Evolutionary conservation across 2,113 vertebrate genomes (phyloP).

Genomic region (Mustelus asterias): DNA sequence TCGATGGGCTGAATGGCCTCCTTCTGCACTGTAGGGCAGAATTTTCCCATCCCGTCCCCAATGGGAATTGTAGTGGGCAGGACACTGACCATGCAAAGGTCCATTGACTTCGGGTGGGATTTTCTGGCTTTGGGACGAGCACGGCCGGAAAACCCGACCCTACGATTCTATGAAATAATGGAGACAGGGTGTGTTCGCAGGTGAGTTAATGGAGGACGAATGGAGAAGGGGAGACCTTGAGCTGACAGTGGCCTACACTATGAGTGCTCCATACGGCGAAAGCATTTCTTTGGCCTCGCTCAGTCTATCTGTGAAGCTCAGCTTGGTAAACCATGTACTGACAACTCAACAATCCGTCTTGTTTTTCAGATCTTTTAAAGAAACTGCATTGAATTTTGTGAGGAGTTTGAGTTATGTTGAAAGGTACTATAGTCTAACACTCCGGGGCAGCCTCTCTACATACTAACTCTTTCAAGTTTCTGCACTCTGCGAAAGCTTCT

Average conservation of each 20-base stretch:
- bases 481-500: neutral
- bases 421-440: neutral
- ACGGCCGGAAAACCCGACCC: too few species aligned
- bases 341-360: slow-evolving; percentile 20
- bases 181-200: neutral
- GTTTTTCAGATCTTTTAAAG: slow-evolving; percentile 37
- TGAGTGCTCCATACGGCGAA: neutral
- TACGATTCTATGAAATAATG: too few species aligned
- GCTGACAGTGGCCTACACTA: neutral
- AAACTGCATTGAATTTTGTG: slow-evolving; percentile 38
- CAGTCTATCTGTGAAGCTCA: neutral
- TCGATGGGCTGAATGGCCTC: too few species aligned
- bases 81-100: too few species aligned
- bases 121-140: too few species aligned
- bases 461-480: slow-evolving; percentile 22
- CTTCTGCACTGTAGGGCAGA: too few species aligned
- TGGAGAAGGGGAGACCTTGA: neutral
- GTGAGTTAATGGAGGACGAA: neutral
- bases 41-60: too few species aligned
- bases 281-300: neutral
- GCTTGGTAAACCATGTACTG: neutral
- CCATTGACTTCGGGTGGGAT: too few species aligned
- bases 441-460: neutral
- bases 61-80: too few species aligned
- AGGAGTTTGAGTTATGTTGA: slow-evolving; percentile 37